A percentile compares a stretch with the other conserved stretches of the same genome.
These are phyloP conservation scores for Drosophila lowei DNA, from an alignment of 1,140 invertebrate species.

Conservation along the genomic window DNA sequence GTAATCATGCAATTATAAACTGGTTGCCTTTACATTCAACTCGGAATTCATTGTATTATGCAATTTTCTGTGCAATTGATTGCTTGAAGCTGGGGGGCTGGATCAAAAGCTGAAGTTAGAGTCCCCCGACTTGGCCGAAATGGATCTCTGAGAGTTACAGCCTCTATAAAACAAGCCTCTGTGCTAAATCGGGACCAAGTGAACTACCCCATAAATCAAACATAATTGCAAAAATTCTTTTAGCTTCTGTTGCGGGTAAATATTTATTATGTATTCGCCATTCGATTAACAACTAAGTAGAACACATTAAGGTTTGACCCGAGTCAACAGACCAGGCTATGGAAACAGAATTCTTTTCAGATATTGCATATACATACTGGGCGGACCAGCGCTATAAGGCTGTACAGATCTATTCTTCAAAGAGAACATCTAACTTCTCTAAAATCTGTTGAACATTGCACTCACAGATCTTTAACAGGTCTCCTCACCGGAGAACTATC, in stretches of 20 bases:
- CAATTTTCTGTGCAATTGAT: constrained; percentile 47
- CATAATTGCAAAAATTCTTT: constrained; percentile 23
- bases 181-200: constrained; percentile 18
- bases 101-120: constrained; percentile 6
- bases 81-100: constrained; percentile 20
- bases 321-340: constrained; percentile 25
- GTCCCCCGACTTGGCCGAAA: constrained; percentile 6
- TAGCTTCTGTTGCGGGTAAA: constrained; percentile 11
- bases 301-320: constrained; percentile 53
- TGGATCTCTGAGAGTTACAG: constrained; percentile 15
- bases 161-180: background rate
- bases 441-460: too few relatives aligned
- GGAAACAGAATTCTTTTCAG: constrained; percentile 2
- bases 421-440: too few relatives aligned
- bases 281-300: constrained; percentile 48
- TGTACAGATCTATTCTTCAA: too few relatives aligned
- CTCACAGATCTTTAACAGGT: too few relatives aligned
- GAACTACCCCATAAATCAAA: constrained; percentile 36
- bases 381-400: too few relatives aligned
- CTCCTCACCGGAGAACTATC: too few relatives aligned
- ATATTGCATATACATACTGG: background rate
- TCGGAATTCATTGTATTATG: constrained; percentile 38
- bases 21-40: constrained; percentile 17
- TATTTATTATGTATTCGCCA: constrained; percentile 36
- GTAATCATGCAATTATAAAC: constrained; percentile 50